Evolutionary conservation across 2,797 vertebrate species (phyloP).

Genomic region (Premnoplex brunnescens): DNA sequence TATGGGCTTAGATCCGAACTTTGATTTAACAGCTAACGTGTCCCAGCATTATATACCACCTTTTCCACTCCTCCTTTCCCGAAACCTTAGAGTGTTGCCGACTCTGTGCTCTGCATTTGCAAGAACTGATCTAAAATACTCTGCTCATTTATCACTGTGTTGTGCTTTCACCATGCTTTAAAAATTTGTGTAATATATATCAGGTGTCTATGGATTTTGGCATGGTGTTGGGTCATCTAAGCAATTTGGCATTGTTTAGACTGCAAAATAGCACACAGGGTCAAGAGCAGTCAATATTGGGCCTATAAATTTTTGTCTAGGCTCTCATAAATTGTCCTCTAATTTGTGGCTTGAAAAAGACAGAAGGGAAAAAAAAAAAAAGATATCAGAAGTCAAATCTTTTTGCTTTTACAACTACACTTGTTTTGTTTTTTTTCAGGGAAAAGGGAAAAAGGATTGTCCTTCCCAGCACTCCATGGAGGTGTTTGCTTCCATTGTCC

Average conservation of each 20-base stretch:
- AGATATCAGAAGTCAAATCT: slow-evolving; percentile 54
- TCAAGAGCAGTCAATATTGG: slow-evolving; percentile 73
- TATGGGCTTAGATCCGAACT: not conserved
- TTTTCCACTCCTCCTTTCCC: not conserved
- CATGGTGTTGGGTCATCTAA: slow-evolving; percentile 66
- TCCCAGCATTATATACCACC: not conserved
- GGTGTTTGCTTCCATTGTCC: not conserved
- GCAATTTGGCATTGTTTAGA: slow-evolving; percentile 73
- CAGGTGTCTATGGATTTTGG: slow-evolving; percentile 66
- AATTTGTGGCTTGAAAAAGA: slow-evolving; percentile 67
- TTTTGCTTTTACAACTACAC: not conserved
- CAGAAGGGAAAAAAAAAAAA: not conserved
- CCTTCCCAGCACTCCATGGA: not conserved
- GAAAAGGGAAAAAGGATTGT: not conserved
- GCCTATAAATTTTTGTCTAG: slow-evolving; percentile 72
- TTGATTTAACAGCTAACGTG: not conserved
- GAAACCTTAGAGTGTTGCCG: not conserved
- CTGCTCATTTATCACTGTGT: slow-evolving; percentile 46
- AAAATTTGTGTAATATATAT: slow-evolving; percentile 73
- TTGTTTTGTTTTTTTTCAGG: not conserved
- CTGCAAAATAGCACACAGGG: slow-evolving; percentile 69
- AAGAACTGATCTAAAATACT: slow-evolving; percentile 51
- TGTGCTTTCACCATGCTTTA: slow-evolving; percentile 64
- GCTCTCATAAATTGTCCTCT: slow-evolving; percentile 74
- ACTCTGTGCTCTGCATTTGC: slow-evolving; percentile 33